phyloP scores from a whole-genome alignment of 1,140 invertebrate species.

The Cydia amplana region DNA sequence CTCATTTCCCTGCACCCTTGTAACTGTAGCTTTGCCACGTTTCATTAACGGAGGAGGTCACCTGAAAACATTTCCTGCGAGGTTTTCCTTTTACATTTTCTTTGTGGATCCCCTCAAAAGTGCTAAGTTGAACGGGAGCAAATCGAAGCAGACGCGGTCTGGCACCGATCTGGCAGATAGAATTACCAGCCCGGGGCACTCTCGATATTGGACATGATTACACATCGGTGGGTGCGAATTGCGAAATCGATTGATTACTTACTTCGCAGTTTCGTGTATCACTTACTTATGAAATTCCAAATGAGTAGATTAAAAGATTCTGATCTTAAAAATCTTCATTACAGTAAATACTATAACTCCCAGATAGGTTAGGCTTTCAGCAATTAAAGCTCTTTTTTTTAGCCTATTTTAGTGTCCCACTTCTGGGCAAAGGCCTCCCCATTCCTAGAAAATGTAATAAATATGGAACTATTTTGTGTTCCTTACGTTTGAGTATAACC shows the following conservation, averaged over 20 bases:
- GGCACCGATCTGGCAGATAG: slow-evolving; percentile 15
- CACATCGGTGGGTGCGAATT: not conserved
- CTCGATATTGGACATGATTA: slow-evolving; percentile 27
- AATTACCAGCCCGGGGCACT: slow-evolving; percentile 17
- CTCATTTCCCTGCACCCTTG: slow-evolving; percentile 19
- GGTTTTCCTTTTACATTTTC: slow-evolving; percentile 17
- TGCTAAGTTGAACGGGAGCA: slow-evolving; percentile 15
- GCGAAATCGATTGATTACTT: not conserved
- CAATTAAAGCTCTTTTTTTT: too few relatives aligned
- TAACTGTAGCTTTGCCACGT: slow-evolving; percentile 18
- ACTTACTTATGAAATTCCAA: not conserved
- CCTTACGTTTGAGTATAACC: too few relatives aligned
- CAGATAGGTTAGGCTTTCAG: too few relatives aligned
- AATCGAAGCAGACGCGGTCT: slow-evolving; percentile 10
- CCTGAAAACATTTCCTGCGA: slow-evolving; percentile 18
- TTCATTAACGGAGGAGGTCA: slow-evolving; percentile 20
- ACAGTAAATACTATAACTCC: too few relatives aligned
- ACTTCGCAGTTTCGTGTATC: not conserved
- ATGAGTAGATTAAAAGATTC: too few relatives aligned
- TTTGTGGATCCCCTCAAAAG: slow-evolving; percentile 23
- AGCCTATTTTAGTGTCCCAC: too few relatives aligned
- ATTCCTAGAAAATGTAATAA: too few relatives aligned
- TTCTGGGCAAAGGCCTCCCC: too few relatives aligned
- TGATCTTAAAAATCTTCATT: too few relatives aligned
- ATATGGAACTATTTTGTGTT: too few relatives aligned